Evolutionary conservation across 1,140 invertebrate genomes (phyloP).

Genomic region (Heliconius hermathena): DNA sequence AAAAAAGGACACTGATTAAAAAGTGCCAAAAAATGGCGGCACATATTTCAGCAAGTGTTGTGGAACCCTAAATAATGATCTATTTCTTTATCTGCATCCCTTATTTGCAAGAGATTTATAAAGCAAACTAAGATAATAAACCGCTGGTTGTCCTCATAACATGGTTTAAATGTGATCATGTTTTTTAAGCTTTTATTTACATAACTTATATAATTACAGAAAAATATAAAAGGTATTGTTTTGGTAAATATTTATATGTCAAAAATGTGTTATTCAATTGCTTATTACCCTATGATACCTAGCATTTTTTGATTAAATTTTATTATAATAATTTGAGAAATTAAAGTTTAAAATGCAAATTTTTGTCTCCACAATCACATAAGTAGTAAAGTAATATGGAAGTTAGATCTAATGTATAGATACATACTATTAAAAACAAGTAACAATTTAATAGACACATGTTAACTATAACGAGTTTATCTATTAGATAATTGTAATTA

Average conservation of each 20-base stretch:
- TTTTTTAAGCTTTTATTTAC: conserved; percentile 18
- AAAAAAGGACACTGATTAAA: too few species aligned
- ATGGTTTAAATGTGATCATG: conserved; percentile 33
- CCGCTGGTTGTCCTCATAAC: conserved; percentile 34
- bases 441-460: background rate
- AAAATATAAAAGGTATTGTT: background rate
- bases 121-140: conserved; percentile 27
- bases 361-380: background rate
- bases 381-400: background rate
- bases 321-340: too few species aligned
- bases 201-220: conserved; percentile 1
- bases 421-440: background rate
- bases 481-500: conserved; percentile 8
- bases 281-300: too few species aligned
- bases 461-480: background rate
- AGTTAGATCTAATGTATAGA: background rate
- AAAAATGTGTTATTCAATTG: too few species aligned
- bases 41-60: conserved; percentile 1
- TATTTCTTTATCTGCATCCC: conserved; percentile 32
- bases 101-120: conserved; percentile 24
- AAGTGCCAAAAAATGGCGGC: background rate
- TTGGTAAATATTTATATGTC: background rate
- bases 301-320: too few species aligned
- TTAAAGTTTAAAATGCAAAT: too few species aligned
- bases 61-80: conserved; percentile 23